Conservation (phyloP, 2,888 invertebrate genomes). For the Phorcus lineatus region DNA sequence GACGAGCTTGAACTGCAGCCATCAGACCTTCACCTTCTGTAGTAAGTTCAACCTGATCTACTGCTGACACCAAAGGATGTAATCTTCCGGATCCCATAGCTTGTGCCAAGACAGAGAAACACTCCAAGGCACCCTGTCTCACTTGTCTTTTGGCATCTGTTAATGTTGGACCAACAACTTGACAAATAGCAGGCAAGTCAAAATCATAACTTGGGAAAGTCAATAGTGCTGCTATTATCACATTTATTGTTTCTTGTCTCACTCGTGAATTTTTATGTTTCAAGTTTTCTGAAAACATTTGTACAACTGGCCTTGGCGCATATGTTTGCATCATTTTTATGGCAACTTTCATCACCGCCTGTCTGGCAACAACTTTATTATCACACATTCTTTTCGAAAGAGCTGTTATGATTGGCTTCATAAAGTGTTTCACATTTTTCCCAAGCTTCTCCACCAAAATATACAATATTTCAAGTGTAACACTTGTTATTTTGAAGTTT, state of each 20-base stretch:
- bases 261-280: slow-evolving; percentile 79
- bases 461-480: slow-evolving; percentile 77
- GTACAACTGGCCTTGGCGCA: slow-evolving; percentile 78
- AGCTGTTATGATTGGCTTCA: slow-evolving; percentile 76
- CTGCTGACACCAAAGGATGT: slow-evolving; percentile 79
- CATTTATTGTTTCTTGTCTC: slow-evolving; percentile 85
- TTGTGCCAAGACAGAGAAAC: slow-evolving; percentile 86
- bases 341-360: slow-evolving; percentile 77
- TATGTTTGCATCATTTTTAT: slow-evolving; percentile 78
- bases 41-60: slow-evolving; percentile 76
- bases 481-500: slow-evolving; percentile 78
- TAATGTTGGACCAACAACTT: slow-evolving; percentile 76
- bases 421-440: slow-evolving; percentile 74
- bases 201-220: slow-evolving; percentile 88
- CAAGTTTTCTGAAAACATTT: slow-evolving; percentile 77
- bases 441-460: slow-evolving; percentile 76
- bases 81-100: slow-evolving; percentile 80
- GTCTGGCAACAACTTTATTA: slow-evolving; percentile 77
- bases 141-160: slow-evolving; percentile 84
- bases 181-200: slow-evolving; percentile 77
- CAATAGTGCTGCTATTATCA: slow-evolving; percentile 85
- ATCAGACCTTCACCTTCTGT: slow-evolving; percentile 76
- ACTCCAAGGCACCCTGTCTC: slow-evolving; percentile 86
- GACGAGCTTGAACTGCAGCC: slow-evolving; percentile 84
- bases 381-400: slow-evolving; percentile 77